Evolutionary conservation across 2,113 vertebrate genomes (phyloP), one percentile per base, ranked within the genome.

Genomic region (Pelecanoides urinatrix): DNA sequence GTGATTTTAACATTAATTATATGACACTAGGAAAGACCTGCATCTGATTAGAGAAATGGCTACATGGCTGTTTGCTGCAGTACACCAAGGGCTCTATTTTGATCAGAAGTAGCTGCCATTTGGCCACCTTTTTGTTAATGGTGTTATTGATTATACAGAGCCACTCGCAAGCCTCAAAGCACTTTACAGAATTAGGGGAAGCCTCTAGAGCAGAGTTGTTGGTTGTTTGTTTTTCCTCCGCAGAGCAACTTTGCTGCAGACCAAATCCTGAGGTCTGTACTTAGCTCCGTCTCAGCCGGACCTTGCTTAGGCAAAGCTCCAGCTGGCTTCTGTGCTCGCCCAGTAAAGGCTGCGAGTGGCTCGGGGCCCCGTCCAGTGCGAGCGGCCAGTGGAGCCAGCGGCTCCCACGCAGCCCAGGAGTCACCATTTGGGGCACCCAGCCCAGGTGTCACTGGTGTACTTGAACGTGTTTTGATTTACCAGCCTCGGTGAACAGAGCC

Each of bases 151-250:
- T 94, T 87, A 92, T 66, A 94, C 0, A 3, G 63, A 84, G 72
- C 45, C 3, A 4, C 81, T 96, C 17, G 1, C 52, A 63, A 94
- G 65, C 77, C 94, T 90, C 92, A 92, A 55, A 93, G 95, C 86
- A 89, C 83, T 96, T 95, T 84, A 83, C 74, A 95, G 87, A 97
- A 91, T 95, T 92, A 94, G 87, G 90, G 70, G 45, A 91, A 94
- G 50, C 88, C 94, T 93, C 96, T 81, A 40, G 94, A 96, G 86
- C 65, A 9, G 86, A 91, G 50, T 22, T 90, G 70, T 45, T 78
- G 71, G 84, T 91, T 88, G 86, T 86, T 94, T 92, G 86, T 67
- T 92, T 96, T 85, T 36, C 52, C 72, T 86, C 86, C 4, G 6
- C 61, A 76, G 86, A 86, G 76, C 75, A 67, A 52, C 94, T 96